Evolutionary conservation across 2,797 vertebrate genomes (phyloP), one percentile per base, ranked within the genome.

Genomic region (Pangasius larnaudii): DNA sequence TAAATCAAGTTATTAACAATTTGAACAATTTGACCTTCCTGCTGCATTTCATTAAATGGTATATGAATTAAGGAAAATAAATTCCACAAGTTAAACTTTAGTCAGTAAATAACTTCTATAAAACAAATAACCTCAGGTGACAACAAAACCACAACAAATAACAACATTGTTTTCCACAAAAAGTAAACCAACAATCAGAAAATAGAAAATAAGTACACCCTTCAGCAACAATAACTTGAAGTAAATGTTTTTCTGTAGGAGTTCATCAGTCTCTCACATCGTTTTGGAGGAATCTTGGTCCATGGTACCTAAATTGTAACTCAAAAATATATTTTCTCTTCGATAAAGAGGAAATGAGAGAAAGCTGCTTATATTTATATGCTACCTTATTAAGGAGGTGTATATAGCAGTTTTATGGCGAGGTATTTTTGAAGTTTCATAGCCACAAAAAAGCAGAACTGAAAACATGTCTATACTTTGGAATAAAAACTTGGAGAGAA

Each of bases 371-470:
- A 46, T 46, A 46, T 46, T 49, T 51, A 5, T 39, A 39, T 58
- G 5, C 8, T 22, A 36, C 11, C 24, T 51, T 46, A 75, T 53
- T 42, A 42, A 63, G 36, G 27, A 1, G 10, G n/a, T 8, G 19
- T 18, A 69, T 18, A 36, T 19, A 67, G 27, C 42, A 42, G 0
- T 33, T 79, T 13, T 56, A 78, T 78, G 18, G 30, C 22, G 30
- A 33, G n/a, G n/a, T 56, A 63, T 49, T 78, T 30, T 46, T 81
- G 27, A 61, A 9, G 33, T 18, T 58, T 30, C 49, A 22, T 2
- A 33, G 51, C 9, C 58, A 63, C n/a, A 59, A 69, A 80, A 80
- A 79, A 30, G 74, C 49, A 87, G n/a, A 61, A 79, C 51, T 58
- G 30, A 42, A 87, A 69, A 69, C 9, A 56, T 39, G 22, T 79